Evolutionary conservation across 2,797 vertebrate species (phyloP), one percentile per base, ranked within the genome.

Genomic region (Antrozous pallidus): DNA sequence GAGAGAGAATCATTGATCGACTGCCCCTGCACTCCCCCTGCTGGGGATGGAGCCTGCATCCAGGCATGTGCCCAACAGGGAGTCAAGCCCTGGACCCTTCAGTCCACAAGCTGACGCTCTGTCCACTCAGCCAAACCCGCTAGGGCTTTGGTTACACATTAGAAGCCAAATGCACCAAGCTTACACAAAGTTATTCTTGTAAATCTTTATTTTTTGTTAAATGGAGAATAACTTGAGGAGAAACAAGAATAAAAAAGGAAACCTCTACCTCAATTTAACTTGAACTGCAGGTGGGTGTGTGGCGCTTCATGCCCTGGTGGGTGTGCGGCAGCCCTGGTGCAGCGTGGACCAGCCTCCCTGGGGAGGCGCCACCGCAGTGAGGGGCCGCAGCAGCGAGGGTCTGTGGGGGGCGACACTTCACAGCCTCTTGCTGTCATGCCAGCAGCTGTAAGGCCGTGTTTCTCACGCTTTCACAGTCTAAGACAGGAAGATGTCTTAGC

Each of bases 211-310:
- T 36, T 91, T 94, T 40, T 75, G 65, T 75, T 87, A 77, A 77
- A 8, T 74, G 56, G 70, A 38, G n/a, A 74, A 69, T 65, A 58
- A n/a, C 61, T 74, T 93, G 9, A 61, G 36, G 56, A 91, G 51
- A 91, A 88, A 75, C 8, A 73, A 90, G 33, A 87, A 67, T 51
- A 58, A 77, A 90, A 71, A 71, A 54, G 24, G 74, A 47, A 89
- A 12, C 2, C 69, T 31, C 26, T 89, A 11, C 49, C 49, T 42
- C 47, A 28, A 4, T 73, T 75, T 40, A 77, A 14, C 67, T 58
- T 82, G 14, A 14, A 54, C 8, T 73, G 14, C 28, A 8, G 40
- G 31, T 36, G 24, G 65, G 20, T n/a, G 26, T 71, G 84, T 42
- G 42, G 42, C 47, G 38, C 51, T 80, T 24, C 16, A 2, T 0